Evolutionary conservation across 2,113 vertebrate species (phyloP), one percentile per base, ranked within the genome.

Genomic region (Corynorhinus townsendii): DNA sequence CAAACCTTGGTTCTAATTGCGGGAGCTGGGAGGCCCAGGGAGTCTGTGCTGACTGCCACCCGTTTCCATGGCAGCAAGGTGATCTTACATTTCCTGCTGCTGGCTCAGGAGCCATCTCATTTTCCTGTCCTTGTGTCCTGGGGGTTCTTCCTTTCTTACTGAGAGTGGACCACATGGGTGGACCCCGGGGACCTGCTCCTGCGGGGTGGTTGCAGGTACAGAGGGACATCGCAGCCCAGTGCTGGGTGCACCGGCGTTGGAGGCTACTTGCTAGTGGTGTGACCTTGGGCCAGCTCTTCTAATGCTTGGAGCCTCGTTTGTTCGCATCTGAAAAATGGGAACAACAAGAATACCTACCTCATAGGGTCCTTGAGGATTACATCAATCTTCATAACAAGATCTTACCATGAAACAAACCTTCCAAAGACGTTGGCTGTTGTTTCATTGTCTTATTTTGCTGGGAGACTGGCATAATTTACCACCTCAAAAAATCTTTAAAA

Each of bases 1-100:
- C n/a, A 89, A 35, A 45, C 80, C 94, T 94, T 71, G 92, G 54
- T 76, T 93, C 0, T 92, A 10, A 59, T 33, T 73, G 69, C 14
- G 7, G 92, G 90, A 73, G 72, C 30, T 52, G 64, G 75, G 95
- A 89, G 77, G 73, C 81, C 19, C 14, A 4, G 56, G 69, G 77
- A 84, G 54, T 28, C 54, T 24, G 33, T 38, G 59, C 68, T 8
- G 52, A 62, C 15, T 14, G 11, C 72, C 40, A 26, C 83, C 72
- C 30, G 94, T 96, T 91, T 89, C 93, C 75, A 52, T 5, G 40
- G 91, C n/a, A 54, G 81, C 64, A 45, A 38, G 38, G 71, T 75
- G 45, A 66, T 54, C 11, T 62, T 62, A 45, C 9, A 4, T 47
- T 59, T 93, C 69, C 69, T 86, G 87, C 69, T 73, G 59, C 68